phyloP scores from a whole-genome alignment of 2,888 invertebrate genomes.

The Lepidonotus clava region DNA sequence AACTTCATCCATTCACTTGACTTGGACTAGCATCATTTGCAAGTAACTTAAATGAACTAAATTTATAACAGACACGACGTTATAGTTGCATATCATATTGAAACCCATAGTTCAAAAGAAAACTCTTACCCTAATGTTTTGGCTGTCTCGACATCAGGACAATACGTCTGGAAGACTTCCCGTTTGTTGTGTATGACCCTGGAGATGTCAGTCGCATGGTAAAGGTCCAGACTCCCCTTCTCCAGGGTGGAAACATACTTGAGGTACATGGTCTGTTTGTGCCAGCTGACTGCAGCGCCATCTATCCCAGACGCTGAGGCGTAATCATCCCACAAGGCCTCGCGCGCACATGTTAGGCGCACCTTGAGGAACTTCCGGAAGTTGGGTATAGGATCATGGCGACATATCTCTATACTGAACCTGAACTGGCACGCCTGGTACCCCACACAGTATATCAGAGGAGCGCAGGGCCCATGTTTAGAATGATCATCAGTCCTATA shows the following conservation, averaged over 20 bases:
- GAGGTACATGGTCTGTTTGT: background rate
- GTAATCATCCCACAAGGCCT: background rate
- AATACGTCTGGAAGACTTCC: background rate
- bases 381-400: conserved; percentile 62
- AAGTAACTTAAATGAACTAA: too few relatives aligned
- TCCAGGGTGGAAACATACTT: conserved; percentile 21
- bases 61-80: too few relatives aligned
- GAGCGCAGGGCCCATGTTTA: conserved; percentile 21
- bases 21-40: too few relatives aligned
- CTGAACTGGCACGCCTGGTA: conserved; percentile 68
- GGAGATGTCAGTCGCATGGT: background rate
- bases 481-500: background rate
- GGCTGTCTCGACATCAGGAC: background rate
- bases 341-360: background rate
- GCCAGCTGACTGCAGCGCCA: background rate
- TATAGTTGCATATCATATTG: too few relatives aligned
- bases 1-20: too few relatives aligned
- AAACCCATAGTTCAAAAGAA: too few relatives aligned
- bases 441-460: conserved; percentile 63
- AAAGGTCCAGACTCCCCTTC: background rate
- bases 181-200: background rate
- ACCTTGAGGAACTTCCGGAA: conserved; percentile 59
- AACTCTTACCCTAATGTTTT: background rate
- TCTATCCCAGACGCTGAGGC: background rate
- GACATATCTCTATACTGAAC: conserved; percentile 66